phyloP scores from a whole-genome alignment of 2,113 vertebrate species.

The Miniopterus natalensis region DNA sequence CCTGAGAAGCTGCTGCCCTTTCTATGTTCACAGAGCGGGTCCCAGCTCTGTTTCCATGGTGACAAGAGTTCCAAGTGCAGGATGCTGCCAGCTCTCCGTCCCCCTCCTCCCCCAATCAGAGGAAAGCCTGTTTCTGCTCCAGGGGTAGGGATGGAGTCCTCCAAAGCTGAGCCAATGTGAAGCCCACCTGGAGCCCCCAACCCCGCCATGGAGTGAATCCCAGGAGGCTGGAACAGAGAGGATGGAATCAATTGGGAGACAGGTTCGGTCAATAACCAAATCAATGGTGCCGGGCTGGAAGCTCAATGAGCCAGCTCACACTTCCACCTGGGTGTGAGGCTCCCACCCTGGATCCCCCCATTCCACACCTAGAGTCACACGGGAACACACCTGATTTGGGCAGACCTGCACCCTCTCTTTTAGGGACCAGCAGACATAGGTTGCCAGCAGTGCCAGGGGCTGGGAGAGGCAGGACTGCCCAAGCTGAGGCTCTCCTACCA shows the following conservation, averaged over 20 bases:
- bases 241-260: background rate
- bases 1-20: conserved; percentile 79
- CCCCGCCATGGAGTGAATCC: background rate
- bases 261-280: background rate
- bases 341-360: background rate
- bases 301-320: background rate
- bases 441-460: background rate
- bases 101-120: conserved; percentile 73
- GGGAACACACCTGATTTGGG: background rate
- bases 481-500: background rate
- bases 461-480: background rate
- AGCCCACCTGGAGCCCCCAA: background rate
- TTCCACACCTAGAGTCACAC: background rate
- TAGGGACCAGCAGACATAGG: background rate
- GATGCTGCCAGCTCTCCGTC: conserved; percentile 58
- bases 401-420: background rate
- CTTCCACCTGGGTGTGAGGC: background rate
- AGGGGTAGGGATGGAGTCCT: conserved; percentile 38
- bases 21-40: conserved; percentile 60
- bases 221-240: background rate
- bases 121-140: conserved; percentile 48
- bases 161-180: conserved; percentile 51
- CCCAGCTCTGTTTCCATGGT: conserved; percentile 88
- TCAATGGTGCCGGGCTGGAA: conserved; percentile 2
- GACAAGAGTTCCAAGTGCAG: conserved; percentile 82